Percentiles rank a stretch among this genome's conserved stretches.
phyloP scores from a whole-genome alignment of 1,140 invertebrate genomes.

The Heterodera carotae region DNA sequence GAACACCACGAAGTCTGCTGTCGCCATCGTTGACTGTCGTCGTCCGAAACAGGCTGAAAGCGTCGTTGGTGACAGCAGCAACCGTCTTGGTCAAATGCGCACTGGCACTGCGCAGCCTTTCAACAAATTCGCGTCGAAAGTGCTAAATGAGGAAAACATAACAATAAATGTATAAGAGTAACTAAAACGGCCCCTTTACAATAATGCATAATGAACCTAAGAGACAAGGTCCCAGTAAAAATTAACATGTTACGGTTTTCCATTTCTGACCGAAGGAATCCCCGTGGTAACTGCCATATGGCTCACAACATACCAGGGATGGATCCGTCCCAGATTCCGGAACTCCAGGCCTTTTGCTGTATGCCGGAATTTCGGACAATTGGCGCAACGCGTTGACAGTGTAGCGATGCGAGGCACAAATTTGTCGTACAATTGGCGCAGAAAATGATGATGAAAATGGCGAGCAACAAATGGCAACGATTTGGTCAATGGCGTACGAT shows the following conservation, averaged over 20 bases:
- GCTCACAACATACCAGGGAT: no score
- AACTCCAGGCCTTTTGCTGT: background rate
- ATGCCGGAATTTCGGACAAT: background rate
- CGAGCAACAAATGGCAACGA: background rate
- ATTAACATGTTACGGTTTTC: no score
- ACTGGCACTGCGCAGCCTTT: background rate
- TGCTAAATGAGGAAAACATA: conserved; percentile 2
- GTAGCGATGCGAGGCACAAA: background rate
- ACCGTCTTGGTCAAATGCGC: background rate
- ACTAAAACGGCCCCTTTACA: no score
- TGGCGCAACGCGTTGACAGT: background rate
- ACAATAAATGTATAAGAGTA: no score
- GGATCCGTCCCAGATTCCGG: background rate
- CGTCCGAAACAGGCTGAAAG: background rate
- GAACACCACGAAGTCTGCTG: background rate
- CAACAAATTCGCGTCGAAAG: background rate
- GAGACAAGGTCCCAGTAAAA: no score
- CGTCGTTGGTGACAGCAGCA: background rate
- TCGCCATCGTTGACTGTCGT: background rate
- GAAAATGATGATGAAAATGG: background rate
- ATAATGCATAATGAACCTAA: no score
- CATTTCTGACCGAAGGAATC: no score
- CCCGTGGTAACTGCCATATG: no score
- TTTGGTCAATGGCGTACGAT: background rate
- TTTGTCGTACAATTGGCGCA: background rate